A percentile compares a stretch with the other conserved stretches of the same genome.
Evolutionary conservation across 2,797 vertebrate species (phyloP).

Genomic region (Sebastes trivittatus): DNA sequence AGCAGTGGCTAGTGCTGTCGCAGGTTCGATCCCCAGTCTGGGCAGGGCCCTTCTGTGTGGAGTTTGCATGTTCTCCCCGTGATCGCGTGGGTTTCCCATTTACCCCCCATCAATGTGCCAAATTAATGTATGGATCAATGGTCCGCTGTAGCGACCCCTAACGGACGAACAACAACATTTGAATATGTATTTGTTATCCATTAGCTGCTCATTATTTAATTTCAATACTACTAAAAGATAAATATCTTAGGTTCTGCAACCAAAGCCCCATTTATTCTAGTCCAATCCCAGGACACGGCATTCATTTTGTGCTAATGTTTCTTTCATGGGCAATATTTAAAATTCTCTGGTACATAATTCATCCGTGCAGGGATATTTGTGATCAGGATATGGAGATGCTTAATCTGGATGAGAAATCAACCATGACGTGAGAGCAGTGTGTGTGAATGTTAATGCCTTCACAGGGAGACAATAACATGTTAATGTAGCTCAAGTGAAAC

Average conservation of each 20-base stretch:
- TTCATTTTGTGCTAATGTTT: not conserved
- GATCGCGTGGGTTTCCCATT: too few relatives aligned
- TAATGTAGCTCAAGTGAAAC: slow-evolving; percentile 20
- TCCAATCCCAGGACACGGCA: not conserved
- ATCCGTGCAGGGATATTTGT: not conserved
- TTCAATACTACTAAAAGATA: not conserved
- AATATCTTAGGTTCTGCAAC: not conserved
- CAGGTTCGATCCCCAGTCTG: too few relatives aligned
- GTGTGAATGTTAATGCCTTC: slow-evolving; percentile 29
- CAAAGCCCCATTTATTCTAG: not conserved
- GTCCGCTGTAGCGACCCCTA: too few relatives aligned
- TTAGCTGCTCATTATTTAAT: not conserved
- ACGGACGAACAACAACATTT: too few relatives aligned
- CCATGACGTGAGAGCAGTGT: not conserved
- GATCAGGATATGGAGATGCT: slow-evolving; percentile 27
- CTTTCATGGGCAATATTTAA: slow-evolving; percentile 1
- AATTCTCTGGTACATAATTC: not conserved
- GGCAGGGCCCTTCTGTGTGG: too few relatives aligned
- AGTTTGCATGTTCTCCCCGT: too few relatives aligned
- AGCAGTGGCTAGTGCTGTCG: too few relatives aligned
- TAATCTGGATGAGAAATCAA: slow-evolving; percentile 32
- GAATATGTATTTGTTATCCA: not conserved
- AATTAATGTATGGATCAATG: too few relatives aligned
- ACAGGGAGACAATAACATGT: slow-evolving; percentile 19
- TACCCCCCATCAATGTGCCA: too few relatives aligned